Conservation (phyloP, 2,888 invertebrate species). For the Carcina quercana region DNA sequence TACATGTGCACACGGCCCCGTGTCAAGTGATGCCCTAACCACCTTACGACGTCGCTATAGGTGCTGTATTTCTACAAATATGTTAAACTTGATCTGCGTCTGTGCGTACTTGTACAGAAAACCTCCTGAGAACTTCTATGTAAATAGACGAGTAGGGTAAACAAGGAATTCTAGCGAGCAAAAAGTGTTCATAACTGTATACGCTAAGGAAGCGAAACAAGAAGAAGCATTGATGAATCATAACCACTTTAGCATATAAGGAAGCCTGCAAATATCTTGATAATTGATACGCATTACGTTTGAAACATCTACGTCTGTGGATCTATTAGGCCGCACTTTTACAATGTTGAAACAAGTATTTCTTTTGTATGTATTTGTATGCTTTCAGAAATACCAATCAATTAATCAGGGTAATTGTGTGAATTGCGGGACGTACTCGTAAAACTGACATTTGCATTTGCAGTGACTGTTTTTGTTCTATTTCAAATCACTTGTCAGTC, state of each 20-base stretch:
- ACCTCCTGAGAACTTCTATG: conserved; percentile 65
- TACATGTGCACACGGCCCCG: conserved; percentile 23
- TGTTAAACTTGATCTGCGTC: conserved; percentile 29
- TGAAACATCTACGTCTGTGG: background rate
- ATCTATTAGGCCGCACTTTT: too few relatives aligned
- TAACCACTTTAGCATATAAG: too few relatives aligned
- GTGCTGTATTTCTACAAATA: background rate
- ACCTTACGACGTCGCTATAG: background rate
- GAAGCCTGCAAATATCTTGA: too few relatives aligned
- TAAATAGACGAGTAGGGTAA: conserved; percentile 60
- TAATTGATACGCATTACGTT: conserved; percentile 4
- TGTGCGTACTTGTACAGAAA: conserved; percentile 45
- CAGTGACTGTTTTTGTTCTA: too few relatives aligned
- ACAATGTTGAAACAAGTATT: too few relatives aligned
- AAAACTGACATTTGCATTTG: too few relatives aligned
- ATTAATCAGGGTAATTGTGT: too few relatives aligned
- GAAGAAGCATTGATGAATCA: too few relatives aligned
- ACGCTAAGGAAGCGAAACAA: conserved; percentile 16
- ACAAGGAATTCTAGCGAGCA: conserved; percentile 60
- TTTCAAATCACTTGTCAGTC: too few relatives aligned
- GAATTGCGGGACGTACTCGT: too few relatives aligned
- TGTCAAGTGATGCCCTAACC: conserved; percentile 1
- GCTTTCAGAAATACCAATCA: too few relatives aligned
- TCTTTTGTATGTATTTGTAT: too few relatives aligned
- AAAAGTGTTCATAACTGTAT: conserved; percentile 31